Evolutionary conservation across 2,888 invertebrate genomes (phyloP).

Genomic region (Cephonodes hylas): DNA sequence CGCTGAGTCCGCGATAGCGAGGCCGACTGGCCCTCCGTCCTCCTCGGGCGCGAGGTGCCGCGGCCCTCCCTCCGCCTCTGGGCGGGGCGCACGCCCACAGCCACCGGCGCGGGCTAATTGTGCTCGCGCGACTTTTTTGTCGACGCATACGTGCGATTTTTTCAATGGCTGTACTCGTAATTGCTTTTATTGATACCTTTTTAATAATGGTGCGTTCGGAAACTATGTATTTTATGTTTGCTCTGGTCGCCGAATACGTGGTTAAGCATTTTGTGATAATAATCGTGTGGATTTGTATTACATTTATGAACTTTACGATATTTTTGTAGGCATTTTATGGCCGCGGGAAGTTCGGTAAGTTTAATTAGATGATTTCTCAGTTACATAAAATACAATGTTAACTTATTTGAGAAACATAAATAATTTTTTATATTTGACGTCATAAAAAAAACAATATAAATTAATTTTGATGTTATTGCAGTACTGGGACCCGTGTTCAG

Average conservation of each 20-base stretch:
- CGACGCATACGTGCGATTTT: constrained; percentile 27
- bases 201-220: constrained; percentile 18
- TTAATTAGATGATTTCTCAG: not conserved
- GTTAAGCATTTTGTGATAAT: not conserved
- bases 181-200: constrained; percentile 64
- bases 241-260: not conserved
- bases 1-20: constrained; percentile 64
- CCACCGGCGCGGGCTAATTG: constrained; percentile 37
- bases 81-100: constrained; percentile 58
- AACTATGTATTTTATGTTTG: constrained; percentile 3
- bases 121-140: constrained; percentile 52
- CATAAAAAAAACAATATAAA: too few species aligned
- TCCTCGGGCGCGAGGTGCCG: constrained; percentile 53
- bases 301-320: not conserved
- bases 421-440: too few species aligned
- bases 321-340: not conserved
- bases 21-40: constrained; percentile 73
- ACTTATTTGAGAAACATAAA: too few species aligned
- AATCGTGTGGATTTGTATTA: not conserved
- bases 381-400: too few species aligned
- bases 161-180: constrained; percentile 37
- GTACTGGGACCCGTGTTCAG: too few species aligned
- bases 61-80: constrained; percentile 73
- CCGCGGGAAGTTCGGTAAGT: not conserved
- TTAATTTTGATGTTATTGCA: too few species aligned